These are phyloP conservation scores for Castor canadensis DNA, from an alignment of 2,113 vertebrate genomes.

Conservation along the genomic window DNA sequence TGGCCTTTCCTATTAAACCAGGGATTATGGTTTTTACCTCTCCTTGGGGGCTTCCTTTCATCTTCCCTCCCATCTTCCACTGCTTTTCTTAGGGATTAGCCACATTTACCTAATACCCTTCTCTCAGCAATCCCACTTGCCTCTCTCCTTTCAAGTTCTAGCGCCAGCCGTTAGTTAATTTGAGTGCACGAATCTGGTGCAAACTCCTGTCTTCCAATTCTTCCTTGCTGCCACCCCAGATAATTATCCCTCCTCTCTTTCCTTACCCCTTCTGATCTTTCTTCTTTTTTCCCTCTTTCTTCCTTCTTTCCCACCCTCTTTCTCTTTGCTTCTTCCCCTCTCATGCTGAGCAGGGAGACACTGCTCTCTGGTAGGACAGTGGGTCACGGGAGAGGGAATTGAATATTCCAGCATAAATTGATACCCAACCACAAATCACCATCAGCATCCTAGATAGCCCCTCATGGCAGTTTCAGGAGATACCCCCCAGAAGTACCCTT, in stretches of 20 bases:
- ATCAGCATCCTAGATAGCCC: background rate
- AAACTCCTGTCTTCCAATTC: background rate
- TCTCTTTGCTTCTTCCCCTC: background rate
- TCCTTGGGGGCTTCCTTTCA: background rate
- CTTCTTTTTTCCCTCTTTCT: too few relatives aligned
- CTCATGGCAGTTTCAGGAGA: too few relatives aligned
- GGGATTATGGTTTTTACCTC: background rate
- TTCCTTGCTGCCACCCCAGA: background rate
- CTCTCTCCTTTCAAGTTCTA: background rate
- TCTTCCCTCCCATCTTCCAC: background rate
- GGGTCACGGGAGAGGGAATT: background rate
- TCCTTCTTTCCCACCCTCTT: background rate
- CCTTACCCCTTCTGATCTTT: background rate
- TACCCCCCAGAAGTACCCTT: accelerated
- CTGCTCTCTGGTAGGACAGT: too few relatives aligned
- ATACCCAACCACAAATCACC: background rate
- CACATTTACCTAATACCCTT: background rate
- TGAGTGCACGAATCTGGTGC: background rate
- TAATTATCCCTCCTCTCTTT: background rate
- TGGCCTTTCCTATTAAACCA: background rate
- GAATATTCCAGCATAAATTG: background rate
- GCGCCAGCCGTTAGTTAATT: background rate
- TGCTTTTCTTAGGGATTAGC: background rate
- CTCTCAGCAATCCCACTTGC: accelerated
- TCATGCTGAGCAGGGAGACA: background rate